Evolutionary conservation across 2,797 vertebrate species (phyloP).

Genomic region (Acrocephalus scirpaceus): DNA sequence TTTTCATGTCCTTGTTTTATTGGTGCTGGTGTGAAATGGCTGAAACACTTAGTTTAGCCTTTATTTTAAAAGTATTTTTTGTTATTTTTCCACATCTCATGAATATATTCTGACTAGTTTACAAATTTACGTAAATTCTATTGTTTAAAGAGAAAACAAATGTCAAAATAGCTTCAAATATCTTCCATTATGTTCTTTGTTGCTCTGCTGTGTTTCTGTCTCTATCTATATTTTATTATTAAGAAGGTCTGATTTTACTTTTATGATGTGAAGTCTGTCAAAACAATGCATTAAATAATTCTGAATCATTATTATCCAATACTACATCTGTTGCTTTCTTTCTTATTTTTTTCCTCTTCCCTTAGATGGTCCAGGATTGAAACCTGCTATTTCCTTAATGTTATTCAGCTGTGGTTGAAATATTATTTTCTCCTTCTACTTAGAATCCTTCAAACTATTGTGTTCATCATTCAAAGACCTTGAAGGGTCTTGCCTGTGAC

Average conservation of each 20-base stretch:
- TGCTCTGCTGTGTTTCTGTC: constrained; percentile 65
- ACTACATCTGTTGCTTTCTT: constrained; percentile 28
- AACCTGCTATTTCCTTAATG: background rate
- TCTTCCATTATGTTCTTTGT: constrained; percentile 70
- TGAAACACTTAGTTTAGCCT: constrained; percentile 16
- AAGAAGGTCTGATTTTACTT: constrained; percentile 70
- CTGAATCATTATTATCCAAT: constrained; percentile 65
- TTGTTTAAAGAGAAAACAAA: constrained; percentile 63
- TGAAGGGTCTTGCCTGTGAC: background rate
- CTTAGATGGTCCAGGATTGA: constrained; percentile 39
- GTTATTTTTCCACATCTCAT: constrained; percentile 44
- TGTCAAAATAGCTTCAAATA: constrained; percentile 75
- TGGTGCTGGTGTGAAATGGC: background rate
- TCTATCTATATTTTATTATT: constrained; percentile 73
- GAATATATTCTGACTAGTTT: constrained; percentile 63
- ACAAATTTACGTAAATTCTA: constrained; percentile 62
- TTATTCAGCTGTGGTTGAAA: background rate
- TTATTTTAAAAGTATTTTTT: constrained; percentile 13
- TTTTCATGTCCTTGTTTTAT: background rate
- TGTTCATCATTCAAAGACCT: background rate
- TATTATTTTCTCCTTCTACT: background rate
- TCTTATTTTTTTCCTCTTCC: background rate
- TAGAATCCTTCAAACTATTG: background rate
- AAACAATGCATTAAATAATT: constrained; percentile 79
- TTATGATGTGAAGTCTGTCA: constrained; percentile 75